phyloP scores from a whole-genome alignment of 1,140 invertebrate species.

The Anadara kagoshimensis region DNA sequence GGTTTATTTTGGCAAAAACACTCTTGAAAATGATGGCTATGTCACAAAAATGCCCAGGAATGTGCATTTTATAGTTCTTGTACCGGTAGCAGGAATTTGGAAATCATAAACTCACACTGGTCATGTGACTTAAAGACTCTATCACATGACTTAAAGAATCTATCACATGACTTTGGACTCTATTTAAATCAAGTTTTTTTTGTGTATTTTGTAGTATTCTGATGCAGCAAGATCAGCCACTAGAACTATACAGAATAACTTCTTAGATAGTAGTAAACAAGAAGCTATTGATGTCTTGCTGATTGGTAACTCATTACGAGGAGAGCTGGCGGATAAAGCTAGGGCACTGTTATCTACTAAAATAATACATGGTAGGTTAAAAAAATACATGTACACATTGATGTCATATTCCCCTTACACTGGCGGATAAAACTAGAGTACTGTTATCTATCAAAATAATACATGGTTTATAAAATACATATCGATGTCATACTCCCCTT shows the following conservation, averaged over 20 bases:
- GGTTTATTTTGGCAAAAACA: no score
- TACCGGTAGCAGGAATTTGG: no score
- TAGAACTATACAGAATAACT: conserved; percentile 98
- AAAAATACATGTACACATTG: no score
- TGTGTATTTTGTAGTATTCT: conserved; percentile 76
- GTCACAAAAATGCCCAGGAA: no score
- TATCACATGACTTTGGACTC: neutral
- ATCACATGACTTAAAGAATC: no score
- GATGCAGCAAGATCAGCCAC: conserved; percentile 98
- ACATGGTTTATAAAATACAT: no score
- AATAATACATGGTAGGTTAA: conserved; percentile 83
- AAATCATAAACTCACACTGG: no score
- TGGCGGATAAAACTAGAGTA: conserved; percentile 91
- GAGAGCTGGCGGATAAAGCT: conserved; percentile 92
- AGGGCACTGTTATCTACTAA: conserved; percentile 90
- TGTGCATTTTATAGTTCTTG: no score
- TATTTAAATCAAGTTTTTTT: neutral
- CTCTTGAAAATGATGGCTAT: no score
- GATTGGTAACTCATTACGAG: conserved; percentile 91
- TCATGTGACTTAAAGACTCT: no score
- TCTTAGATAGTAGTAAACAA: conserved; percentile 98
- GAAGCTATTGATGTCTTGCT: conserved; percentile 98
- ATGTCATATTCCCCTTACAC: conserved; percentile 7
- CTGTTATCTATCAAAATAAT: conserved; percentile 88
- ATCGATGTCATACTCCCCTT: no score